Evolutionary conservation across 1,140 invertebrate genomes (phyloP).

Genomic region (Arion vulgaris): DNA sequence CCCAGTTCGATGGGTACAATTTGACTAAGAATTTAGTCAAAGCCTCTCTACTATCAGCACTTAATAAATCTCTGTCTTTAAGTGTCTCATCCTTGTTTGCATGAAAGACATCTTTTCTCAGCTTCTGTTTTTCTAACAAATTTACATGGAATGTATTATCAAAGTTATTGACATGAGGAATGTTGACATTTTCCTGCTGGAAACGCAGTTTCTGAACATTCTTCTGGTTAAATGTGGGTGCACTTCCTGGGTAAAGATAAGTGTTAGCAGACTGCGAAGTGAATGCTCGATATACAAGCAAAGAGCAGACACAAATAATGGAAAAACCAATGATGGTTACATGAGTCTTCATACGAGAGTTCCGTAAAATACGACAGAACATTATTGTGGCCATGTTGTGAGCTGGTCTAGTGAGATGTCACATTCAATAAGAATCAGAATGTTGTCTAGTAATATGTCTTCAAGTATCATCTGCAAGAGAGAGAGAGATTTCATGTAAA

Average conservation of each 20-base stretch:
- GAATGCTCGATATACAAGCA: slow-evolving; percentile 17
- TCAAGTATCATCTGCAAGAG: too few relatives aligned
- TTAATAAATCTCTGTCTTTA: slow-evolving; percentile 5
- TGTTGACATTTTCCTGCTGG: neutral
- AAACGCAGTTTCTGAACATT: neutral
- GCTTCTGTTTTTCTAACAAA: neutral
- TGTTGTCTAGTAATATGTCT: too few relatives aligned
- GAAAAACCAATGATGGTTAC: slow-evolving; percentile 6
- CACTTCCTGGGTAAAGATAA: neutral
- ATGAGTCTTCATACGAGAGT: slow-evolving; percentile 16
- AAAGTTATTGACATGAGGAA: neutral
- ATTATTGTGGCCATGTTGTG: neutral
- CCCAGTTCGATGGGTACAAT: slow-evolving; percentile 52
- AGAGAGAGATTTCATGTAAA: too few relatives aligned
- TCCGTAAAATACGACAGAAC: neutral
- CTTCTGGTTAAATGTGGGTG: neutral
- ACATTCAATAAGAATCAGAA: too few relatives aligned
- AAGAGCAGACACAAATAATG: neutral
- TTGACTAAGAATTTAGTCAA: neutral
- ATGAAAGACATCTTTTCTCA: neutral
- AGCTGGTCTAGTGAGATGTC: too few relatives aligned
- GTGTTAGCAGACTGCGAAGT: neutral
- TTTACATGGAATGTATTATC: neutral
- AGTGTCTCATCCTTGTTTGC: neutral
- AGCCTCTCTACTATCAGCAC: slow-evolving; percentile 8